Evolutionary conservation across 2,113 vertebrate species (phyloP).

Genomic region (Promerops cafer): DNA sequence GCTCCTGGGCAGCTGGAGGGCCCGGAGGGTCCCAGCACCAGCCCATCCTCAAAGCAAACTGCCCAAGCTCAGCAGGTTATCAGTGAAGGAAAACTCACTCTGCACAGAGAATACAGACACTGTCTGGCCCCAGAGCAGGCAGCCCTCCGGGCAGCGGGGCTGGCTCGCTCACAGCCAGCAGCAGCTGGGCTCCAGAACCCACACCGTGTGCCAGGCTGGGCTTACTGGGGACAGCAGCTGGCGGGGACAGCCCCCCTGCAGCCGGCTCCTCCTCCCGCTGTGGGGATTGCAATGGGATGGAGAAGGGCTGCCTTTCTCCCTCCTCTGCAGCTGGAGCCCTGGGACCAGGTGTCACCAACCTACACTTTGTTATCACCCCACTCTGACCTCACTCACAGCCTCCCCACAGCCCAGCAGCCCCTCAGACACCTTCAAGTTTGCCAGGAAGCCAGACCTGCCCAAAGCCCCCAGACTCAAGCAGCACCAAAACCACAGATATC

Average conservation of each 20-base stretch:
- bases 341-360: not conserved
- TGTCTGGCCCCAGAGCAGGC: not conserved
- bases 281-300: fast-evolving
- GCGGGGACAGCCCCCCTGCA: not conserved
- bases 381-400: not conserved
- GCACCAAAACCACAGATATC: not conserved
- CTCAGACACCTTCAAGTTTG: not conserved
- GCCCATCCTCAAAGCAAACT: not conserved
- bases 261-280: not conserved
- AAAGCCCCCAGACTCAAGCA: not conserved
- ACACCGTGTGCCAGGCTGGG: not conserved
- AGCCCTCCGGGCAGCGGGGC: not conserved
- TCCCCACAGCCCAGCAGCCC: not conserved
- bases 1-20: not conserved
- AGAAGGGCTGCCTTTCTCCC: not conserved
- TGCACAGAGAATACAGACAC: not conserved
- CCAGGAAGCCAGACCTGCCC: not conserved
- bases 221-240: not conserved
- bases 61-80: not conserved
- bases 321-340: not conserved
- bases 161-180: not conserved
- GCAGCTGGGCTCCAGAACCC: not conserved
- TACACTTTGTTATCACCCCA: not conserved
- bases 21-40: not conserved
- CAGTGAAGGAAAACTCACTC: not conserved